phyloP scores from a whole-genome alignment of 2,113 vertebrate genomes.

The Rhagologus leucostigma region DNA sequence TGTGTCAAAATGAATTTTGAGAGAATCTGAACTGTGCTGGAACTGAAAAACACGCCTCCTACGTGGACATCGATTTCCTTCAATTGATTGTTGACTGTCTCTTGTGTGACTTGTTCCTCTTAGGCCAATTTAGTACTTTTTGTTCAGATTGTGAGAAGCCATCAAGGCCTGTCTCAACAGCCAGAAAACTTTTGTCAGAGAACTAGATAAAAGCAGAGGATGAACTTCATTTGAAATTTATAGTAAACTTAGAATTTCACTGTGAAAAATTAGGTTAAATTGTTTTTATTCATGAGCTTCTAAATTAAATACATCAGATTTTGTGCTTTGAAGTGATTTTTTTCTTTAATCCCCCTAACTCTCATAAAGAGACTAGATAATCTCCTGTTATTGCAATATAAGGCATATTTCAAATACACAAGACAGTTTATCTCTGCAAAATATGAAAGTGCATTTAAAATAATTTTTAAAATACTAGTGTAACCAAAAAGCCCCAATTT shows the following conservation, averaged over 20 bases:
- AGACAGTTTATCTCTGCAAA: background rate
- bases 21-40: background rate
- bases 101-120: background rate
- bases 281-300: background rate
- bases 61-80: background rate
- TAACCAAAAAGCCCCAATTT: background rate
- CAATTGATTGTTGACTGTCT: background rate
- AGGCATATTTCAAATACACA: background rate
- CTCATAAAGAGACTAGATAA: background rate
- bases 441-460: background rate
- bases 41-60: background rate
- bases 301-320: background rate
- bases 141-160: background rate
- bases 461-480: background rate
- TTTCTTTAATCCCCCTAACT: background rate
- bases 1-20: background rate
- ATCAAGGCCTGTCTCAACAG: background rate
- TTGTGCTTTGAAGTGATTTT: slow-evolving; percentile 14
- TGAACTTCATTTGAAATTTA: background rate
- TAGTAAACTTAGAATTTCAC: background rate
- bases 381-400: background rate
- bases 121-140: background rate
- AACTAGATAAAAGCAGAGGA: background rate
- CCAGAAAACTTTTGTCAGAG: background rate
- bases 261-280: background rate